phyloP scores from a whole-genome alignment of 2,797 vertebrate species.

The Rhinophrynus dorsalis region DNA sequence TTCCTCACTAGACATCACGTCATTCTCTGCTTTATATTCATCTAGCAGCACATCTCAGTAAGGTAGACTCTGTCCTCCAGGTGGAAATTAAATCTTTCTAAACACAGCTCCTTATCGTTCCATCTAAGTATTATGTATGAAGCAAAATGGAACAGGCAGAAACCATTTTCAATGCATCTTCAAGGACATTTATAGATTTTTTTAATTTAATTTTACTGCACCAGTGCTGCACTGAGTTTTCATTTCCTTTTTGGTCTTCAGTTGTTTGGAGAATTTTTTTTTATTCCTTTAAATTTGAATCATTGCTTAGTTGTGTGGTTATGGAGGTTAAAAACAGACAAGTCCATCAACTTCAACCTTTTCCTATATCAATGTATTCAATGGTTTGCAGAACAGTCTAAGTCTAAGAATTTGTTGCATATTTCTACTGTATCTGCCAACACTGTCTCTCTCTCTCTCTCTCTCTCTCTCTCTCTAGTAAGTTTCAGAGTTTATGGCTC shows the following conservation, averaged over 20 bases:
- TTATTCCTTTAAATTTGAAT: too few species aligned
- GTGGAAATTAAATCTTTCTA: constrained; percentile 45
- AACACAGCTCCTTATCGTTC: constrained; percentile 31
- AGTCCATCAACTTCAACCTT: too few species aligned
- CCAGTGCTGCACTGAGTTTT: background rate
- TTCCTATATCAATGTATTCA: too few species aligned
- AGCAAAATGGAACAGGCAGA: background rate
- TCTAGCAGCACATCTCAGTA: constrained; percentile 25
- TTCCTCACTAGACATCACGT: constrained; percentile 45
- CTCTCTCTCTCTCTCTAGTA: too few species aligned
- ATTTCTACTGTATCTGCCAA: too few species aligned
- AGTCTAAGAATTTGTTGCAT: too few species aligned
- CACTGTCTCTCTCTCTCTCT: too few species aligned
- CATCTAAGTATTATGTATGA: constrained; percentile 4
- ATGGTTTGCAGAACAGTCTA: too few species aligned
- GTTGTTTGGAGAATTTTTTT: background rate
- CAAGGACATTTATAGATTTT: constrained; percentile 11
- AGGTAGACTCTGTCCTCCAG: constrained; percentile 28
- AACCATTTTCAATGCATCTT: constrained; percentile 6
- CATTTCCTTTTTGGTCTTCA: constrained; percentile 6
- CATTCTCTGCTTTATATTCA: constrained; percentile 44
- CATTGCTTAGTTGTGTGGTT: too few species aligned
- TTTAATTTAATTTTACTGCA: background rate
- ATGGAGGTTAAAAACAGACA: too few species aligned
- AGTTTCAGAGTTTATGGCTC: too few species aligned